These are phyloP conservation scores for Mimachlamys varia DNA, from an alignment of 2,888 invertebrate genomes.

Conservation along the genomic window DNA sequence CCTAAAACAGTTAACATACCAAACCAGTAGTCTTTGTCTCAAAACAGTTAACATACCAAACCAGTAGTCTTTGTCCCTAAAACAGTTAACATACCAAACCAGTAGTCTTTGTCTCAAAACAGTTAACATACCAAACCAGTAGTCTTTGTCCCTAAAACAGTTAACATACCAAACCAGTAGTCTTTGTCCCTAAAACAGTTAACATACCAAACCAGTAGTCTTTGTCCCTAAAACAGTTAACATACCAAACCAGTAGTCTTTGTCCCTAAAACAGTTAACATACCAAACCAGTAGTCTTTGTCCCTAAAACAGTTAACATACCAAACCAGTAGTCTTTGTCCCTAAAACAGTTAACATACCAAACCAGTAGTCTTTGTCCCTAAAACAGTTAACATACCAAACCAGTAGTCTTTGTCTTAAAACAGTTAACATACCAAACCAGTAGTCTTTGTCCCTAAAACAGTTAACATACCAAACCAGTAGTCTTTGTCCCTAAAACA, in stretches of 20 bases:
- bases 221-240: neutral
- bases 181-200: neutral
- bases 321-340: neutral
- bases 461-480: slow-evolving; percentile 14
- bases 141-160: neutral
- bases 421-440: neutral
- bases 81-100: neutral
- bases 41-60: neutral
- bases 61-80: neutral
- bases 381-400: neutral
- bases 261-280: neutral
- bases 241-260: neutral
- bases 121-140: neutral
- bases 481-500: neutral
- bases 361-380: neutral
- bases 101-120: neutral
- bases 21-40: neutral
- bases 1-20: slow-evolving; percentile 32
- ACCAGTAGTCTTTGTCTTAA: neutral
- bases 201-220: neutral
- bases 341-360: neutral
- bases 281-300: neutral
- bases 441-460: neutral
- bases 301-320: neutral
- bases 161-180: neutral